Evolutionary conservation across 2,113 vertebrate genomes (phyloP), one percentile per base, ranked within the genome.

Genomic region (Stegostoma tigrinum): DNA sequence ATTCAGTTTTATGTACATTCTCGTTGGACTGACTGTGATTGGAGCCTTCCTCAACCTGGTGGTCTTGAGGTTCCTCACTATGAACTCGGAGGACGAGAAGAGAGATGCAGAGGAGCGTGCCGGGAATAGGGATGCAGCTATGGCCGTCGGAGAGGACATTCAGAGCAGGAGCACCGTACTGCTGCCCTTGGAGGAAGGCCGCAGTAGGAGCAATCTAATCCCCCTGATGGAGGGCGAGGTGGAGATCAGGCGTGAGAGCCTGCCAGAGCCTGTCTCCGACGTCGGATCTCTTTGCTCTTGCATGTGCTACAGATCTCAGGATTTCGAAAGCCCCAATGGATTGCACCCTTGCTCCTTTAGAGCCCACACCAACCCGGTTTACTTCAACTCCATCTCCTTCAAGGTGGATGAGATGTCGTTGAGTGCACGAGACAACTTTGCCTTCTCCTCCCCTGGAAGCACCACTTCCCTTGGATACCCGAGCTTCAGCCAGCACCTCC

Each of bases 1-100:
- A 23, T 99, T 99, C 97, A 99, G 99, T 97, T 99, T 99, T 97
- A 98, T 99, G 98, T 99, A 99, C 97, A 99, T 99, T 96, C 98
- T 99, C 78, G 97, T 99, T 96, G 99, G 99, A 21, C 97, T 99
- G 96, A 99, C 98, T 0, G 99, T 99, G 94, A 99, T 99, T 0
- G 99, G 99, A 5, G 99, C 99, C 96, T 99, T 99, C 97, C 98
- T 99, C 72, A 99, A 99, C 97, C 97, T 99, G 75, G 99, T 99
- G 96, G 99, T 99, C 95, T 98, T 99, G 89, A 98, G 99, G 48
- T 99, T 99, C 96, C 98, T 99, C 95, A 99, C 99, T 0, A 98
- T 99, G 98, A 99, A 98, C 98, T 97, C 98, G 0, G 98, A 99
- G 91, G 98, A 98, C 0, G 98, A 99, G 96, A 96, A 97, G 96